A percentile compares a stretch with the other conserved stretches of the same genome.
These are phyloP conservation scores for Colostygia pectinataria DNA, from an alignment of 2,888 invertebrate genomes.

Conservation along the genomic window DNA sequence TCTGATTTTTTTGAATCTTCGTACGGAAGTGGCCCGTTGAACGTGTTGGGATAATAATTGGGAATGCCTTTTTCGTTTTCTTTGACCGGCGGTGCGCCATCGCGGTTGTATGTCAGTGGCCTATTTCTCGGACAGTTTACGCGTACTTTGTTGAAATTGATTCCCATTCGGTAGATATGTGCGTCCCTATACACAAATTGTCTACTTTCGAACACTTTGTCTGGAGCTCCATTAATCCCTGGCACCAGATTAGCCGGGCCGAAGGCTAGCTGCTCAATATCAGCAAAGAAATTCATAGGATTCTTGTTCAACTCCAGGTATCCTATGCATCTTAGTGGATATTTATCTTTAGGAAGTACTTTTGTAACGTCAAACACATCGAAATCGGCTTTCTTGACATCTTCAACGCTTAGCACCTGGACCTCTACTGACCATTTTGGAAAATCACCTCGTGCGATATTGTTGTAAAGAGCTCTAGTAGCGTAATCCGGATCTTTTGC, in stretches of 20 bases:
- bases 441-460: constrained; percentile 87
- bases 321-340: constrained; percentile 92
- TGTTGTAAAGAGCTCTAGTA: constrained; percentile 92
- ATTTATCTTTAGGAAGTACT: constrained; percentile 89
- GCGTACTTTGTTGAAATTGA: constrained; percentile 94
- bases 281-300: constrained; percentile 94
- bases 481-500: constrained; percentile 93
- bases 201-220: constrained; percentile 93
- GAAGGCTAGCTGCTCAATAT: constrained; percentile 95
- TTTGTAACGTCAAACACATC: constrained; percentile 97
- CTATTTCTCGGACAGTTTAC: constrained; percentile 94
- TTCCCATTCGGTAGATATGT: constrained; percentile 91
- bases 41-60: constrained; percentile 98
- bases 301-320: constrained; percentile 92
- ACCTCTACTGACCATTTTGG: constrained; percentile 90
- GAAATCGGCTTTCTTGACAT: constrained; percentile 88
- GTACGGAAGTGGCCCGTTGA: constrained; percentile 89
- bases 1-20: constrained; percentile 79
- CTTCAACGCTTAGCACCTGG: constrained; percentile 91
- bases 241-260: constrained; percentile 93
- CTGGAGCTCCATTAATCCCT: constrained; percentile 94
- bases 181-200: constrained; percentile 94
- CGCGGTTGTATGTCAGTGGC: constrained; percentile 90
- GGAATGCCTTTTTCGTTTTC: constrained; percentile 93
- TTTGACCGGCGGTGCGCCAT: constrained; percentile 89